A percentile compares a stretch with the other conserved stretches of the same genome.
Conservation (phyloP, 2,113 vertebrate species). For the Reinhardtius hippoglossoides region DNA sequence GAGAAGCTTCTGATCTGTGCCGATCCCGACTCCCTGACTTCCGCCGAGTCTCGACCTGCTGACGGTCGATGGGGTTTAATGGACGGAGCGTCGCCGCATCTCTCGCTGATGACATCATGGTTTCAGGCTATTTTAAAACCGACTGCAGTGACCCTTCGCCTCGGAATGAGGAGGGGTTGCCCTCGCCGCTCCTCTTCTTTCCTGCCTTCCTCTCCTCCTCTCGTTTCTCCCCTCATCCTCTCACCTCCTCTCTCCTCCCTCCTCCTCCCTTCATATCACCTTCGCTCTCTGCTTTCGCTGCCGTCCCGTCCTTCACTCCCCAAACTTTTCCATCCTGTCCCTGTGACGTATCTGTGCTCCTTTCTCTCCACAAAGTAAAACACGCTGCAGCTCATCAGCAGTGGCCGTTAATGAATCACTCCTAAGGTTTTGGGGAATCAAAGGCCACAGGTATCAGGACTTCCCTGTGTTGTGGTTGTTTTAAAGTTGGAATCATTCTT, state of each 20-base stretch:
- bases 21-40: conserved; percentile 18
- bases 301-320: background rate
- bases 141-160: conserved; percentile 61
- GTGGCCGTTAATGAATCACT: too few species aligned
- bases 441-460: too few species aligned
- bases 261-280: conserved; percentile 19
- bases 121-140: conserved; percentile 65
- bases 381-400: too few species aligned
- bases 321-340: background rate
- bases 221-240: conserved; percentile 20
- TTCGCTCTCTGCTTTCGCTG: background rate
- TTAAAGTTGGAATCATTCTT: too few species aligned
- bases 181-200: conserved; percentile 38
- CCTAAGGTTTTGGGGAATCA: too few species aligned
- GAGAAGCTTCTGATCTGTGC: too few species aligned
- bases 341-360: too few species aligned
- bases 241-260: background rate
- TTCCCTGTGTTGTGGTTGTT: too few species aligned
- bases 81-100: conserved; percentile 6
- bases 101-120: conserved; percentile 62
- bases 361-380: too few species aligned
- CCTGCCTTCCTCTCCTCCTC: conserved; percentile 27
- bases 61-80: conserved; percentile 52
- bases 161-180: conserved; percentile 57
- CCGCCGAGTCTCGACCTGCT: conserved; percentile 24